Percentiles rank a stretch among this genome's conserved stretches.
Evolutionary conservation across 1,140 invertebrate species (phyloP).

Genomic region (Venustaconcha ellipsiformis): DNA sequence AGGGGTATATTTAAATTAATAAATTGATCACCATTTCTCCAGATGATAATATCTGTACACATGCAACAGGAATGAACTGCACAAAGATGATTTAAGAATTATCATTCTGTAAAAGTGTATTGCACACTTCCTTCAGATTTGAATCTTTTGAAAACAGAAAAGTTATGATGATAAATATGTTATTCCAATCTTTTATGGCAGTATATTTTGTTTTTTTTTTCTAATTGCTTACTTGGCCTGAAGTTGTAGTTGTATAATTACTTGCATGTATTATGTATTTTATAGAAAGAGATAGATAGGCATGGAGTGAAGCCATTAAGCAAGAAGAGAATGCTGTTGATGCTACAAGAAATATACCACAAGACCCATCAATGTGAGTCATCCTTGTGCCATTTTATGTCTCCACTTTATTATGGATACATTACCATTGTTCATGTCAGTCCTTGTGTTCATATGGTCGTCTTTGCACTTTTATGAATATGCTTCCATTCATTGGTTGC

Average conservation of each 20-base stretch:
- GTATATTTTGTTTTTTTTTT: too few species aligned
- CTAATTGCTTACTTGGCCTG: too few species aligned
- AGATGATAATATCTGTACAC: too few species aligned
- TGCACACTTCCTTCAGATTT: too few species aligned
- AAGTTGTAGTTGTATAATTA: background rate
- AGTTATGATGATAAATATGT: too few species aligned
- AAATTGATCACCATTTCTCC: too few species aligned
- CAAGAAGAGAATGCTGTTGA: constrained; percentile 50
- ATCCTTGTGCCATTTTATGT: background rate
- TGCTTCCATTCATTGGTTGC: background rate
- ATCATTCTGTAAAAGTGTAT: too few species aligned
- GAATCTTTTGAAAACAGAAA: too few species aligned
- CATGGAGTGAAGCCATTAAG: constrained; percentile 49
- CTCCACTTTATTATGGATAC: background rate
- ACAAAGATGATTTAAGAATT: too few species aligned
- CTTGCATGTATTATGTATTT: constrained; percentile 6
- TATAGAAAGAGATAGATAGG: constrained; percentile 48
- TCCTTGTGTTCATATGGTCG: background rate
- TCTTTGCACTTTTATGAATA: background rate
- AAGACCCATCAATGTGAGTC: constrained; percentile 60
- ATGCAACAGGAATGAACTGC: too few species aligned
- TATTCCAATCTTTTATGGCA: too few species aligned
- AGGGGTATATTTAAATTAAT: too few species aligned
- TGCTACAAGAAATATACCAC: constrained; percentile 53
- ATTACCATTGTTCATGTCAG: background rate